A percentile compares a stretch with the other conserved stretches of the same genome.
Evolutionary conservation across 2,797 vertebrate genomes (phyloP).

Genomic region (Simalia tracyae): DNA sequence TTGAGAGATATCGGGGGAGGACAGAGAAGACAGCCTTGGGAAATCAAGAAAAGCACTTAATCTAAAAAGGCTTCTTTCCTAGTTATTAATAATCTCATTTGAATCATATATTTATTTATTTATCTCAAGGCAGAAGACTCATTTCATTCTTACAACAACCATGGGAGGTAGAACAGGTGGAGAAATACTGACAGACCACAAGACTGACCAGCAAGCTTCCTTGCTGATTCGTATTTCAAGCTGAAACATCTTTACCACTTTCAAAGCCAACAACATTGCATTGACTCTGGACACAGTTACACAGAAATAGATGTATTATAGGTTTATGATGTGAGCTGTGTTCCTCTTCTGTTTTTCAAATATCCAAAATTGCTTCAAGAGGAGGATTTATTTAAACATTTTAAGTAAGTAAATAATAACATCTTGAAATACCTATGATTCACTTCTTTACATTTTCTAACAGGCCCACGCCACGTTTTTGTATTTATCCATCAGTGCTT

Average conservation of each 20-base stretch:
- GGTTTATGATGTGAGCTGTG: background rate
- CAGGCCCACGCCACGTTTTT: background rate
- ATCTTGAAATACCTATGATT: background rate
- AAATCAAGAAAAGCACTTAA: background rate
- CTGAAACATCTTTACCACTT: background rate
- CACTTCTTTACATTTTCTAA: background rate
- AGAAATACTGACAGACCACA: background rate
- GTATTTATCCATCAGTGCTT: background rate
- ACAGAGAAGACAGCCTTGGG: background rate
- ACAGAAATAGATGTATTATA: background rate
- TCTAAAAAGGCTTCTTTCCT: background rate
- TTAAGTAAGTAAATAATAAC: background rate
- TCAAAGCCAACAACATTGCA: background rate
- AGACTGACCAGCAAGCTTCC: background rate
- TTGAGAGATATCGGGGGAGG: background rate
- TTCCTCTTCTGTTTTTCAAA: background rate
- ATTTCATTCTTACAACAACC: background rate
- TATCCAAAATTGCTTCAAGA: background rate
- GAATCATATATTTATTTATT: background rate
- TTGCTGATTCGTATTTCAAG: background rate
- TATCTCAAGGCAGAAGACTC: background rate
- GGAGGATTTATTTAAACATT: background rate
- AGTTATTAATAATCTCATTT: background rate
- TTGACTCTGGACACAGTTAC: background rate
- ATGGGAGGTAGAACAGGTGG: background rate